Conservation (phyloP, 1,140 invertebrate genomes). For the Andrena cerasifolii region DNA sequence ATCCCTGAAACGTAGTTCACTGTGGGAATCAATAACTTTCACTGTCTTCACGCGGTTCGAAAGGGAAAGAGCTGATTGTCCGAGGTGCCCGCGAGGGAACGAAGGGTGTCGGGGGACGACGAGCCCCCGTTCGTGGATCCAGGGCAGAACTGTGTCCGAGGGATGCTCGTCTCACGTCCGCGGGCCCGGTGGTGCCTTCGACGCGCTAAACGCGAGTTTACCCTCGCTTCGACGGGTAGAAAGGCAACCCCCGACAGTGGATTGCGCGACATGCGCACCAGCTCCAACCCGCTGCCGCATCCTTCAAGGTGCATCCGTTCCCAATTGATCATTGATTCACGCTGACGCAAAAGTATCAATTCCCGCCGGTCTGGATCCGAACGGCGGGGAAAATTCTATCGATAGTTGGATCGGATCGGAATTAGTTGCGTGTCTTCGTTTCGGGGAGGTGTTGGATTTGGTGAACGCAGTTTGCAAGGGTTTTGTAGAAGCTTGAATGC, state of each 20-base stretch:
- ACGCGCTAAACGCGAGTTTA: constrained; percentile 57
- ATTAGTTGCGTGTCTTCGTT: no score
- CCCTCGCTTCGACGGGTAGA: constrained; percentile 15
- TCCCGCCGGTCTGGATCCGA: background rate
- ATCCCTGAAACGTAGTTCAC: constrained; percentile 41
- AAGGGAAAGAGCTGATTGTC: constrained; percentile 15
- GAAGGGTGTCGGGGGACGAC: no score
- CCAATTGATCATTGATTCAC: constrained; percentile 49
- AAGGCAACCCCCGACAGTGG: constrained; percentile 50
- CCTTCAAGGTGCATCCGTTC: constrained; percentile 40
- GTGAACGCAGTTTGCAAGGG: no score
- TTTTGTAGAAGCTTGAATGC: no score
- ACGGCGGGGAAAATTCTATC: background rate
- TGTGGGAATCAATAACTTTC: constrained; percentile 71
- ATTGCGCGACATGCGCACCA: constrained; percentile 64
- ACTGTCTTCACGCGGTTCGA: constrained; percentile 27
- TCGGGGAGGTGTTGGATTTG: no score
- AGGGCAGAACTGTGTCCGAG: background rate
- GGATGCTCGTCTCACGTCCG: no score
- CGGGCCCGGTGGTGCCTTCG: constrained; percentile 15
- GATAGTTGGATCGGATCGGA: no score
- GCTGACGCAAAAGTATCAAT: constrained; percentile 7
- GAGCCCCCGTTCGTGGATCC: background rate
- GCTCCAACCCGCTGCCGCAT: constrained; percentile 38
- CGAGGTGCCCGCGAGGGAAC: background rate